Percentiles rank a stretch among this genome's conserved stretches.
Conservation (phyloP, 2,888 invertebrate genomes). For the Drosophila affinis region DNA sequence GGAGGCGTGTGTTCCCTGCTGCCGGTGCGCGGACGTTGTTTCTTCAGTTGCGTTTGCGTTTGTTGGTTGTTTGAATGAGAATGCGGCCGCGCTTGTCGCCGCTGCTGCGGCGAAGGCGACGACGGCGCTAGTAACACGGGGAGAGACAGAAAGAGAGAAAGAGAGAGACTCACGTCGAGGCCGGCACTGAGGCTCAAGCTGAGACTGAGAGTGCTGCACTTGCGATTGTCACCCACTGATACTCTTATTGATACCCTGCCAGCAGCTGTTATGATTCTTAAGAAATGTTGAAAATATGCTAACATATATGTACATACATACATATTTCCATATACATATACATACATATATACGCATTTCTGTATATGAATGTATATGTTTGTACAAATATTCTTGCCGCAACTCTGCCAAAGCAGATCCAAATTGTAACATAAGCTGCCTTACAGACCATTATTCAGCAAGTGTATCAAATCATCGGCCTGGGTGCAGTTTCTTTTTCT, state of each 20-base stretch:
- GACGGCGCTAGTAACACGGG: conserved; percentile 30
- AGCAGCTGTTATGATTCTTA: background rate
- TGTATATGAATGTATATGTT: too few relatives aligned
- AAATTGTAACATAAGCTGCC: background rate
- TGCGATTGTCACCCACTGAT: conserved; percentile 66
- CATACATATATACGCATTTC: too few relatives aligned
- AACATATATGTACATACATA: background rate
- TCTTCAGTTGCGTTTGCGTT: conserved; percentile 75
- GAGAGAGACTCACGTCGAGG: conserved; percentile 13
- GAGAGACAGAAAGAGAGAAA: conserved; percentile 29
- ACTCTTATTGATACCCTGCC: conserved; percentile 4
- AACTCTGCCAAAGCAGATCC: background rate
- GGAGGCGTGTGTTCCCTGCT: conserved; percentile 16
- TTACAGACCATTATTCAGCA: background rate
- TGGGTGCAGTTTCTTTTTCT: background rate
- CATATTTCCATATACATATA: background rate
- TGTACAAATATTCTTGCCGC: background rate
- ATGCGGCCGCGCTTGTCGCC: conserved; percentile 60
- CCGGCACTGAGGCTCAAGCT: conserved; percentile 35
- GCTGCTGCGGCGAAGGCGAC: conserved; percentile 17
- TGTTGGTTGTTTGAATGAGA: conserved; percentile 77
- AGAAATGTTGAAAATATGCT: background rate
- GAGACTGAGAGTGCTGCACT: conserved; percentile 59
- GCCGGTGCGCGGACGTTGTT: conserved; percentile 63
- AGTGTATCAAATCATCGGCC: background rate